Evolutionary conservation across 2,888 invertebrate species (phyloP), one percentile per base, ranked within the genome.

Genomic region (Sesia bembeciformis): DNA sequence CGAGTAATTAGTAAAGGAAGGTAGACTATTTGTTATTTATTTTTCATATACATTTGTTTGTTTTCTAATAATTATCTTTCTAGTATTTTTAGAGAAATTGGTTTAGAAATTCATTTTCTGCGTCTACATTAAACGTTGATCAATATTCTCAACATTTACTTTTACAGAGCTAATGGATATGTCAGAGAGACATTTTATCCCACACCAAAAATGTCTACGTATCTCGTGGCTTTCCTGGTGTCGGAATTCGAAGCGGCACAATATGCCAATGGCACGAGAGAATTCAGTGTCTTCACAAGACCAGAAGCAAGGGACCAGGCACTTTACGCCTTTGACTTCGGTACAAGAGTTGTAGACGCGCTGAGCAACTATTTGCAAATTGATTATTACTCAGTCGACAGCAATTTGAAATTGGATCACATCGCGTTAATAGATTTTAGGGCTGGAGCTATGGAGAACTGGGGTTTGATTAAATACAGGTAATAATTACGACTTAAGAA

Each of bases 391-490:
- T 68, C 72, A 0, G 77, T 84, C 4, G 71, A 92, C 58, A 90
- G 89, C 1, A 84, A 94, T 56, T 86, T 93, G 4, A 96, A 96
- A 74, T 90, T 96, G 77, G 95, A 97, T 70, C 93, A 96, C 70
- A 93, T 96, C n/a, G 96, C 96, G 2, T 91, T 97, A 57, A 94
- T 96, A 0, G 95, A 97, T 73, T 96, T 97, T 74, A 91, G 91
- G 52, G 93, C 94, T 60, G 95, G 95, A 50, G 97, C 97, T 53
- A 97, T 97, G 97, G 96, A 97, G 74, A 97, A 97, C 74, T 97
- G 97, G 96, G 97, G 97, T 4, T 85, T 97, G 39, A 91, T 96
- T 4, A 96, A 95, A 3, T 97, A 94, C 81, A 92, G 92, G 94
- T 93, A 74, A 60, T 23, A 23, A 23, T 2, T 23, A 23, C 23